Evolutionary conservation across 2,113 vertebrate genomes (phyloP), one percentile per base, ranked within the genome.

Genomic region (Xiphophorus hellerii): DNA sequence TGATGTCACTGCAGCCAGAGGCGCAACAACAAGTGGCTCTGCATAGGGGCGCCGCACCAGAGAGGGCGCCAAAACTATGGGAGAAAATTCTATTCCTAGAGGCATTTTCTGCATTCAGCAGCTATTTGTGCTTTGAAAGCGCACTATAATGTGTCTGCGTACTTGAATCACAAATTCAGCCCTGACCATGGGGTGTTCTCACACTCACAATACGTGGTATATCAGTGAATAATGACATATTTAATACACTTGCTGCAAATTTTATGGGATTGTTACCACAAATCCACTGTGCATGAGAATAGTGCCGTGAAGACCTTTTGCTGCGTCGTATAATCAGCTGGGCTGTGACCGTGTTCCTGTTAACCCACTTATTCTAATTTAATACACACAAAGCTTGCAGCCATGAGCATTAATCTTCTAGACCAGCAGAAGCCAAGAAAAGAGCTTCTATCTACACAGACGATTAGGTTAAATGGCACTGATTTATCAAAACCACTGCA

Each of bases 301-400:
- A 63, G 54, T 68, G 69, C 60, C 58, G 79, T 71, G 84, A 74
- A 79, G 71, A 68, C 64, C 62, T 76, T 88, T 69, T 37, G 71
- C 77, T 72, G 76, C 77, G 67, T 76, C 42, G 3, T 68, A 74
- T 44, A 70, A 86, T 89, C 74, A 89, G 86, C 89, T 80, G 80
- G 39, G 15, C 68, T 61, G 65, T 14, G 35, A 61, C 74, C 78
- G 61, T 48, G 67, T 60, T 76, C 66, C 82, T 61, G 61, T 90
- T 90, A 77, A 87, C 54, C 72, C 67, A 89, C 87, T 91, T 89
- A 80, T 28, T 67, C 66, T 83, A 78, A 91, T 79, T 89, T 65
- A 89, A 87, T 86, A 61, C 20, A 44, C 77, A 77, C 64, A 71
- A 44, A 84, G 79, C 27, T 69, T 74, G 77, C 74, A 81, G 68